Evolutionary conservation across 2,888 invertebrate genomes (phyloP).

Genomic region (Ferrisia virgata): DNA sequence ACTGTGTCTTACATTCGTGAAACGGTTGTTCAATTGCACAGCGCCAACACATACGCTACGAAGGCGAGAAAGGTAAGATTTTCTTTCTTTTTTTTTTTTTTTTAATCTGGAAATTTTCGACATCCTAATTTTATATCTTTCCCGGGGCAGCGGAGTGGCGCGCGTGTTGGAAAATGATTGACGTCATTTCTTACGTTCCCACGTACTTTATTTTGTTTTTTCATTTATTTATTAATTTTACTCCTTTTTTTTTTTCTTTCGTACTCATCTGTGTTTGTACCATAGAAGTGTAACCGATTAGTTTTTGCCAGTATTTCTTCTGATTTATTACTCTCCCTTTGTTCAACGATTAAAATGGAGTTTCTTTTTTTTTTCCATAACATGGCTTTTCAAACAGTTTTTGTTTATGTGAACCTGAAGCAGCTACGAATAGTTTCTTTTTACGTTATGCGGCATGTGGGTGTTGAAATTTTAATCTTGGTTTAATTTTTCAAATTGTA

Average conservation of each 20-base stretch:
- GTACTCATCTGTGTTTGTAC: not conserved
- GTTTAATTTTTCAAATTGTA: not conserved
- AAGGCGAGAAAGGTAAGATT: constrained; percentile 90
- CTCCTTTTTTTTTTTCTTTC: not conserved
- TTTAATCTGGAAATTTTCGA: constrained; percentile 45
- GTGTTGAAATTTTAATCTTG: not conserved
- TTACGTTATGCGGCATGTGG: not conserved
- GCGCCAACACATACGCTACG: constrained; percentile 77
- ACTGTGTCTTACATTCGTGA: constrained; percentile 79
- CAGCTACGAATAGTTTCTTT: not conserved
- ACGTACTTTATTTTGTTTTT: no score
- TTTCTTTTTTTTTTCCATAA: no score
- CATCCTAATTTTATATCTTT: not conserved
- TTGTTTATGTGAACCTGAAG: not conserved
- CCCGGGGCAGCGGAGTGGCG: not conserved
- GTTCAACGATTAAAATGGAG: not conserved
- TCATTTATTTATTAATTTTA: no score
- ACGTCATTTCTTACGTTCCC: not conserved
- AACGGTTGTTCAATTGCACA: constrained; percentile 73
- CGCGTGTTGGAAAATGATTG: not conserved
- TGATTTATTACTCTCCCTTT: not conserved
- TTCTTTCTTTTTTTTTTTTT: no score
- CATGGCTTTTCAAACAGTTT: not conserved
- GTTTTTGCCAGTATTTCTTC: not conserved
- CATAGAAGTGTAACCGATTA: not conserved